These are phyloP conservation scores for Apamea crenata DNA, from an alignment of 2,888 invertebrate species.

Conservation along the genomic window DNA sequence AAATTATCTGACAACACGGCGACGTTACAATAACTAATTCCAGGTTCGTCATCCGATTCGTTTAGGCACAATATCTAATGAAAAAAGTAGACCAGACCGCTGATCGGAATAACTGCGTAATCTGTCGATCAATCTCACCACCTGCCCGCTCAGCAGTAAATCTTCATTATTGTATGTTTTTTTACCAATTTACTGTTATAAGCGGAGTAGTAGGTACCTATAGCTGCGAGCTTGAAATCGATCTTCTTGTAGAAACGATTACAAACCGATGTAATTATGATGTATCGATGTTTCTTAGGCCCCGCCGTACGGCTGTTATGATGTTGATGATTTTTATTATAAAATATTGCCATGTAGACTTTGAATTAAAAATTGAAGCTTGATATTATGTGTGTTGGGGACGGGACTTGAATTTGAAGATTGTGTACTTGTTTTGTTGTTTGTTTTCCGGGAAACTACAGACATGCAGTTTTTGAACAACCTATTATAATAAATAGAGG, in stretches of 20 bases:
- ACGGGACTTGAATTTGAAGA: neutral
- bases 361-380: constrained; percentile 34
- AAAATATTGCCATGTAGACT: constrained; percentile 54
- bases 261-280: constrained; percentile 71
- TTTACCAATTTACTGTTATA: constrained; percentile 83
- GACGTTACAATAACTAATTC: constrained; percentile 35
- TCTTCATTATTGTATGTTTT: constrained; percentile 85
- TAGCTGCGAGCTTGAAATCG: constrained; percentile 68
- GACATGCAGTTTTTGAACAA: neutral
- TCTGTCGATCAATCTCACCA: constrained; percentile 81
- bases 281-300: constrained; percentile 67
- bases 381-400: constrained; percentile 4
- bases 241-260: constrained; percentile 70
- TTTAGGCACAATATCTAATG: constrained; percentile 65
- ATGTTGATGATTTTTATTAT: constrained; percentile 57
- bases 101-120: constrained; percentile 78
- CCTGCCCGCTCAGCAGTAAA: constrained; percentile 83
- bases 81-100: constrained; percentile 74
- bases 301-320: constrained; percentile 55
- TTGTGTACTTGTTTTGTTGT: neutral
- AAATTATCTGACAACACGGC: constrained; percentile 19
- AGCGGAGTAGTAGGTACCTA: constrained; percentile 64
- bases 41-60: constrained; percentile 51
- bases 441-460: neutral
- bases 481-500: neutral